Evolutionary conservation across 2,113 vertebrate species (phyloP).

Genomic region (Crotalus tigris): DNA sequence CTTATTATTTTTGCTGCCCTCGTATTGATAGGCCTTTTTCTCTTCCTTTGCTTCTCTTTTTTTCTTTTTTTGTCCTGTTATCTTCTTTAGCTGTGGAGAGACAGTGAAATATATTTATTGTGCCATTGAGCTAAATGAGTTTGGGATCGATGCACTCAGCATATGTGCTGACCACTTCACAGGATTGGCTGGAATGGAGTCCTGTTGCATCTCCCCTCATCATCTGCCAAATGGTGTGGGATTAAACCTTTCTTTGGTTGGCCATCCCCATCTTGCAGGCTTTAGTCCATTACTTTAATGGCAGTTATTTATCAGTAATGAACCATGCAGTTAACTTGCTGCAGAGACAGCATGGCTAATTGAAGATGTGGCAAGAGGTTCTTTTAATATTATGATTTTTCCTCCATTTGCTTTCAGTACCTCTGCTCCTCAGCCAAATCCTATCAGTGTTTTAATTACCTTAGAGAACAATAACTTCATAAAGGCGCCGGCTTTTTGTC

Average conservation of each 20-base stretch:
- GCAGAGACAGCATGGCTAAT: conserved; percentile 37
- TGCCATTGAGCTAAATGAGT: neutral
- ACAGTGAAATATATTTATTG: neutral
- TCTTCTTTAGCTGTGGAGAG: neutral
- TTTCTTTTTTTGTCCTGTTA: neutral
- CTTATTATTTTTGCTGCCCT: neutral
- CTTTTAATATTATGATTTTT: conserved; percentile 62
- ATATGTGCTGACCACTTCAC: neutral
- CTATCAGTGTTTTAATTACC: conserved; percentile 63
- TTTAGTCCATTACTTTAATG: conserved; percentile 49
- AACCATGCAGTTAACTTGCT: conserved; percentile 43
- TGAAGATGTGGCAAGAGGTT: conserved; percentile 46
- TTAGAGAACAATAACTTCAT: conserved; percentile 55
- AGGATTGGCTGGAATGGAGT: rapidly evolving
- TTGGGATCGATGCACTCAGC: neutral
- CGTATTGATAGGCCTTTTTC: neutral
- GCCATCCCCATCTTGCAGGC: conserved; percentile 19
- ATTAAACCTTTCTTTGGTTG: neutral
- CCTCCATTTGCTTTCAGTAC: conserved; percentile 57
- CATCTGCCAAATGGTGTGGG: conserved; percentile 31
- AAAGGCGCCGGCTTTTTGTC: conserved; percentile 38
- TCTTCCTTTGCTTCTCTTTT: neutral
- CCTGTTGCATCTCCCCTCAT: neutral
- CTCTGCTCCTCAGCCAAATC: conserved; percentile 49
- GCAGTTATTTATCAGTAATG: conserved; percentile 52